Percentiles rank a stretch among this genome's conserved stretches.
These are phyloP conservation scores for Panurus biarmicus DNA, from an alignment of 2,113 vertebrate genomes.

Conservation along the genomic window DNA sequence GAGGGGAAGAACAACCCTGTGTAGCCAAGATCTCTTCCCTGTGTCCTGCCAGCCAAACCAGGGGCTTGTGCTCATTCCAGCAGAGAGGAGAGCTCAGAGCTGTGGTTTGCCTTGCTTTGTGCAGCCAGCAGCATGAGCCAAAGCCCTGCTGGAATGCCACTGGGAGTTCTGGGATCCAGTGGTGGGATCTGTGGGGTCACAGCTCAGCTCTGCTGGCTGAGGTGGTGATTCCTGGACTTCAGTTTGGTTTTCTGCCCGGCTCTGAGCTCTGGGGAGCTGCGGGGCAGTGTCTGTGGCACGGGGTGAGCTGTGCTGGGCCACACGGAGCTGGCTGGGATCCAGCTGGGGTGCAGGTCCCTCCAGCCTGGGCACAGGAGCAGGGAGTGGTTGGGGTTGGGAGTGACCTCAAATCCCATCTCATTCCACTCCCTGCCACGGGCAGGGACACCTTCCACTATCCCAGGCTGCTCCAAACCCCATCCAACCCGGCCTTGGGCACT, in stretches of 20 bases:
- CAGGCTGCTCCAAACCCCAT: fast-evolving
- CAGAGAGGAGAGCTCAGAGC: neutral
- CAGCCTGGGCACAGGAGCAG: neutral
- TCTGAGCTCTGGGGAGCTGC: neutral
- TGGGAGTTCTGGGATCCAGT: neutral
- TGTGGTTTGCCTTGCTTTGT: neutral
- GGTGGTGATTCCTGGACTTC: neutral
- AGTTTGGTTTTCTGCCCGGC: neutral
- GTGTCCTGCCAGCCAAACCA: neutral
- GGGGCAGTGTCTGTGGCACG: neutral
- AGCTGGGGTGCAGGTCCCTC: neutral
- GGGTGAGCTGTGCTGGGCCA: neutral
- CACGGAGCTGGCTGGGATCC: neutral
- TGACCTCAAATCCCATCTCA: neutral
- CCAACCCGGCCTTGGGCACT: neutral
- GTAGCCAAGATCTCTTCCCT: neutral
- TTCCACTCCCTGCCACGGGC: neutral
- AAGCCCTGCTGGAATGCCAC: neutral
- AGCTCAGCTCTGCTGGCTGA: neutral
- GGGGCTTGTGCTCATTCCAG: neutral
- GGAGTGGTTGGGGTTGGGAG: neutral
- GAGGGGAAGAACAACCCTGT: fast-evolving
- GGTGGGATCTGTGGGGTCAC: neutral
- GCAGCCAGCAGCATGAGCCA: neutral
- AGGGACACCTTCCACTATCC: neutral